Evolutionary conservation across 2,888 invertebrate genomes (phyloP).

Genomic region (Artemia sinica): DNA sequence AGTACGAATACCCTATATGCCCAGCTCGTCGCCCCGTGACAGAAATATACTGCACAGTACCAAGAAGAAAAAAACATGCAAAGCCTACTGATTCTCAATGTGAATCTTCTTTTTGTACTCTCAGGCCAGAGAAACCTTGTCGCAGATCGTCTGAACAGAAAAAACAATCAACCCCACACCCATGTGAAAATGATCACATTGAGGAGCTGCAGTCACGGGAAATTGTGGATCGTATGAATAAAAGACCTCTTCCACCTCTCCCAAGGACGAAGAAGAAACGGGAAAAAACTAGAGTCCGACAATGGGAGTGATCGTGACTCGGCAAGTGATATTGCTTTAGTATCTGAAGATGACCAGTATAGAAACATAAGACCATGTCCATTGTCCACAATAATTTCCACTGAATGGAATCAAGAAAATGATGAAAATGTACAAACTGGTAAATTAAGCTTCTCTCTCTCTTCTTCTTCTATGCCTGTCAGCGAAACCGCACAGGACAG

Average conservation of each 20-base stretch:
- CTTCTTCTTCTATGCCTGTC: neutral
- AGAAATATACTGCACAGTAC: neutral
- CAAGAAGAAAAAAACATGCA: conserved; percentile 27
- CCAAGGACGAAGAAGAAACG: conserved; percentile 43
- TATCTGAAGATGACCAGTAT: neutral
- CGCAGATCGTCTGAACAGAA: conserved; percentile 7
- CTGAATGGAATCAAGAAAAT: neutral
- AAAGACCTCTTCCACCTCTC: conserved; percentile 65
- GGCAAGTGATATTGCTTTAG: neutral
- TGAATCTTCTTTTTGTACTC: conserved; percentile 42
- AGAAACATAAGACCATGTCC: neutral
- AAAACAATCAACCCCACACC: neutral
- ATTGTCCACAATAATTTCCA: neutral
- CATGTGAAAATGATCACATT: neutral
- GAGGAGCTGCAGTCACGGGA: conserved; percentile 50
- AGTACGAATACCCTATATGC: neutral
- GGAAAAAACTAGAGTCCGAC: conserved; percentile 10
- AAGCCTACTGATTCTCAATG: conserved; percentile 38
- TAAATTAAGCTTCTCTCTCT: neutral
- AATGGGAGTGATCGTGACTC: conserved; percentile 10
- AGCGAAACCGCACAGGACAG: neutral
- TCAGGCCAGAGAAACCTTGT: conserved; percentile 40
- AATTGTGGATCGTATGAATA: conserved; percentile 62
- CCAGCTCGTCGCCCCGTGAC: neutral
- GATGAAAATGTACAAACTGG: conserved; percentile 1